Evolutionary conservation across 2,888 invertebrate genomes (phyloP), one percentile per base, ranked within the genome.

Genomic region (Melieria crassipennis): DNA sequence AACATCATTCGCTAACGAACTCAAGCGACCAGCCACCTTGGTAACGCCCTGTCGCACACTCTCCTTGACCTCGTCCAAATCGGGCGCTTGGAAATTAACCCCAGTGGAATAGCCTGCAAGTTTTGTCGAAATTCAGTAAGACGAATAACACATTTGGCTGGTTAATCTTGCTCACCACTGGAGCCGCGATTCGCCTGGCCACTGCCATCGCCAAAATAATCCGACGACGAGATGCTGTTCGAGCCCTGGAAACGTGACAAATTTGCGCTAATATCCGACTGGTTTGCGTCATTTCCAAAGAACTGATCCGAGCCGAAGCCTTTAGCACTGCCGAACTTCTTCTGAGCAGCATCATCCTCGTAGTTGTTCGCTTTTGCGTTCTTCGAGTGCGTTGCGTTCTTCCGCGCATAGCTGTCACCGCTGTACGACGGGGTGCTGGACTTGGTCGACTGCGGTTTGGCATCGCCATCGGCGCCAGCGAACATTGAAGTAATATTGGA

Each of bases 221-320:
- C 99, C 4, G 97, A 94, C 30, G 98, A 98, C 43, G 98, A 98
- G 87, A 99, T 98, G 87, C 96, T 94, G 76, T 91, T 92, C 79
- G 96, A 96, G 73, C 98, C 98, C 87, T 97, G 96, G 89, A 98
- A 99, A 77, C 97, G 90, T 63, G 85, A 83, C 13, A 92, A 86
- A 86, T 89, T 91, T 63, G 89, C 87, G 79, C 89, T 89, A 84
- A 89, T 91, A 42, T 73, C 73, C 3, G 68, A 58, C 47, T 73
- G 65, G 1, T 69, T 61, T 66, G 75, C 65, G 73, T 90, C 90
- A 79, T 93, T 94, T 7, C 94, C 94, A 86, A 99, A 99, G 89
- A 92, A 98, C 88, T 98, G 98, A 83, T 97, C 97, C 0, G 99
- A 99, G 72, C 98, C 98, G 83, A 99, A 99, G 11, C 97, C 95